Base-by-base conservation (phyloP, 2,797 vertebrate genomes). In the Clarias fuscus region DNA sequence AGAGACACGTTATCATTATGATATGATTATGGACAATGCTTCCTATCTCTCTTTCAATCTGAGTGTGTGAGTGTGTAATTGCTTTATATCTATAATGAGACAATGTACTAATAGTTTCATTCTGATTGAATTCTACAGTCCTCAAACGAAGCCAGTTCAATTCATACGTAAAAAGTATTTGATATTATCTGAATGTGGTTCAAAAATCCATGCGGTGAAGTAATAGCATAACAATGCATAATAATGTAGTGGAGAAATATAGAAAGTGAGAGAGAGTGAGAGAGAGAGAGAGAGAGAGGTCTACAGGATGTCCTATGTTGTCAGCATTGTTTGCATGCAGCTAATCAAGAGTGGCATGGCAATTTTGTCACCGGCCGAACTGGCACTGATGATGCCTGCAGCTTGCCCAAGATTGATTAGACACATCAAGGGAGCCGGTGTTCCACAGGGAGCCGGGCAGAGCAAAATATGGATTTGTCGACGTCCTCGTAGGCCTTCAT, bases 321-420 rank as follows among this genome's bases (percentile, higher is more conserved):
- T 87, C 81, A 85, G 87, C 62, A 62, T 77, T 77, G 88, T 91
- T 91, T 90, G 86, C 82, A 87, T 86, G 85, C 82, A 84, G 85
- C 80, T 88, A 83, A 87, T 91, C 84, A 75, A 80, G 87, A 89
- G 86, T 84, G 88, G 87, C 84, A 82, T 71, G 37, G 84, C 75
- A 87, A 83, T 90, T 90, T 87, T 87, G 89, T 88, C 89, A 86
- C 73, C 70, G 61, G 84, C 89, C 75, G 85, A 89, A 87, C 86
- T 86, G 88, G 81, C 89, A 84, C 87, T 86, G 88, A 89, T 85
- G 85, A 90, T 85, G 89, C 88, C 88, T 84, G 82, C 89, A 86
- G 84, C 86, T 89, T 86, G 84, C 82, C 81, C 78, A 86, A 90
- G 92, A 92, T 92, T 92, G 88, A 93, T 91, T 91, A 90, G 88